Base-by-base conservation (phyloP, 2,888 invertebrate genomes). In the Coelinius sp. region DNA sequence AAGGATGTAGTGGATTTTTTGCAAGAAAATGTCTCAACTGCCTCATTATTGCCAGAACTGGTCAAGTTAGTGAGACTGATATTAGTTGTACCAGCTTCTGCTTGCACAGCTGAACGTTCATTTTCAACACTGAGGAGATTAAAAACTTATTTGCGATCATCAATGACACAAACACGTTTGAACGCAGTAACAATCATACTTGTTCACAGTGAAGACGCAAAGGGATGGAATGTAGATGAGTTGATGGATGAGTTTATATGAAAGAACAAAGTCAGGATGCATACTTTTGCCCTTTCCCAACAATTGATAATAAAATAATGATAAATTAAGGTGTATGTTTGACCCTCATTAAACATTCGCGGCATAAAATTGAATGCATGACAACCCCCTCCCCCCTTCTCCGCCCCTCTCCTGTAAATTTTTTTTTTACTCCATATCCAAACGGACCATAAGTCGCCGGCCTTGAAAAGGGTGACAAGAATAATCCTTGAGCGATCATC, bases 141-240 rank as follows among this genome's bases (percentile, higher is more conserved):
- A 12, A 75, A 75, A 59, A 75, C 52, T 17, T 75, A 73, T 44
- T 53, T 75, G 22, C 64, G 73, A 27, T 68, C 59, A 44, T 74
- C 75, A 71, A 75, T 74, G 73, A 62, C 67, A 31, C 73, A 75
- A 64, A 62, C 71, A 44, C 73, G 75, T 14, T 66, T 75, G 2
- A 71, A 75, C 69, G 49, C 22, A 62, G 67, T 71, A 20, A 71
- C 73, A 17, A 41, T 75, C n/a, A 64, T 73, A 63, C 62, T 73
- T 49, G 67, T 75, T 12, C 68, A 73, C 66, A 53, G 17, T 41
- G 64, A 75, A 24, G 69, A 59, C 52, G 66, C 74, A 27, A 70
- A 72, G 22, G 63, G 52, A 66, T 56, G 69, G 38, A 53, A 75
- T 68, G 25, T 71, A 22, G 53, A 70, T 20, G 64, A 70, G 64